Evolutionary conservation across 1,140 invertebrate genomes (phyloP).

Genomic region (Myzus persicae): DNA sequence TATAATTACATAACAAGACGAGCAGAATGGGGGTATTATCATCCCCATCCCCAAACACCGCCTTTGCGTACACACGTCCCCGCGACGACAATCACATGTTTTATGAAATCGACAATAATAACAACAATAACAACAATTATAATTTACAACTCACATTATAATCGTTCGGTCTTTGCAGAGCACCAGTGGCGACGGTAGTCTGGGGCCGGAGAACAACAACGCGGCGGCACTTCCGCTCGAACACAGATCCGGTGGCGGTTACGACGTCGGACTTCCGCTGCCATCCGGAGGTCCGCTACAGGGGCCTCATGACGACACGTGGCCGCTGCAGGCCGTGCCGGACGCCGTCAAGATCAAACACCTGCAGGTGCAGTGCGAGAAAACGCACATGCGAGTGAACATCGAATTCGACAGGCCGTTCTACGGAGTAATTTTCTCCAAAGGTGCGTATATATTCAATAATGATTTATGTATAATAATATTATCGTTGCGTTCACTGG

Average conservation of each 20-base stretch:
- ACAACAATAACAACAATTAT: too few species aligned
- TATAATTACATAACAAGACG: too few species aligned
- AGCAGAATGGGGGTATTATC: too few species aligned
- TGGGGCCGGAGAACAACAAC: conserved; percentile 60
- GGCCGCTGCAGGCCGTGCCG: conserved; percentile 78
- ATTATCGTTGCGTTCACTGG: not conserved
- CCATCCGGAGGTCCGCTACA: conserved; percentile 58
- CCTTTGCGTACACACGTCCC: too few species aligned
- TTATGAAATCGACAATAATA: too few species aligned
- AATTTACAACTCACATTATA: too few species aligned
- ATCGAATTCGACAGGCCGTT: conserved; percentile 94
- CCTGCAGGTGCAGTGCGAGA: conserved; percentile 93
- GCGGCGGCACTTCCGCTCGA: conserved; percentile 61
- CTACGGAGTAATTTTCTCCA: conserved; percentile 95
- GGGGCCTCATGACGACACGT: conserved; percentile 73
- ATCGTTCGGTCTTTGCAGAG: conserved; percentile 58
- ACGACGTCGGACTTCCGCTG: conserved; percentile 61
- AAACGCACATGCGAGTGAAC: conserved; percentile 93
- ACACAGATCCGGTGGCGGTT: conserved; percentile 62
- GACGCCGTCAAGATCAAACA: conserved; percentile 92
- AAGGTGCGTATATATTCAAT: conserved; percentile 68
- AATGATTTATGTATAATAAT: too few species aligned
- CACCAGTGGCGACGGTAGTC: conserved; percentile 61
- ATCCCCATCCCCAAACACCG: too few species aligned
- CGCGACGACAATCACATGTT: too few species aligned